These are phyloP conservation scores for Cryptoleucopteryx plumbea DNA, from an alignment of 2,113 vertebrate genomes.

Conservation along the genomic window DNA sequence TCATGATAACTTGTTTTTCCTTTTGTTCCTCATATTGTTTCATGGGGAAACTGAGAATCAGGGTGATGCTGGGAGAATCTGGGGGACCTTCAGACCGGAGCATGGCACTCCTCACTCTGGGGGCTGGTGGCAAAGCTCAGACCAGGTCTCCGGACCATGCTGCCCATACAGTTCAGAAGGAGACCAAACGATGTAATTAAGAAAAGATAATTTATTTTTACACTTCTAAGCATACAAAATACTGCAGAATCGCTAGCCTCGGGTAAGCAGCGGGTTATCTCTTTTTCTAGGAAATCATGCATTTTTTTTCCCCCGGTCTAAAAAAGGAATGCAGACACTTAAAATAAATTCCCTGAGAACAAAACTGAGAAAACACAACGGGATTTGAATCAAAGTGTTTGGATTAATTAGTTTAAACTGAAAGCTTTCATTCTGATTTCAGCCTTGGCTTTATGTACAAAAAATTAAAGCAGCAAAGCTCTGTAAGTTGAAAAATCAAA, in stretches of 20 bases:
- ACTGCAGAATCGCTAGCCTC: neutral
- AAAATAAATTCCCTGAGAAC: constrained; percentile 41
- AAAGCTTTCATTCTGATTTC: constrained; percentile 49
- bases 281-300: constrained; percentile 29
- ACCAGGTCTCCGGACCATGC: neutral
- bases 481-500: constrained; percentile 37
- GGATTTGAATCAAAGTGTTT: constrained; percentile 45
- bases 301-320: neutral
- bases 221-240: neutral
- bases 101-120: neutral
- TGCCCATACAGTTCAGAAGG: neutral
- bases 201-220: neutral
- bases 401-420: constrained; percentile 61
- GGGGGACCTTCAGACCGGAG: neutral
- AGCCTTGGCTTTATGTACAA: neutral
- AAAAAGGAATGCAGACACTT: constrained; percentile 33
- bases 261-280: neutral
- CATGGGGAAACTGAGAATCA: neutral
- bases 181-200: neutral
- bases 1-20: fast-evolving
- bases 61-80: neutral
- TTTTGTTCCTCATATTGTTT: constrained; percentile 6
- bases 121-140: neutral
- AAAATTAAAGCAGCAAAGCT: constrained; percentile 35
- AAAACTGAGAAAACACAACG: constrained; percentile 43